Evolutionary conservation across 1,140 invertebrate genomes (phyloP), one percentile per base, ranked within the genome.

Genomic region (Bombus sylvicola): DNA sequence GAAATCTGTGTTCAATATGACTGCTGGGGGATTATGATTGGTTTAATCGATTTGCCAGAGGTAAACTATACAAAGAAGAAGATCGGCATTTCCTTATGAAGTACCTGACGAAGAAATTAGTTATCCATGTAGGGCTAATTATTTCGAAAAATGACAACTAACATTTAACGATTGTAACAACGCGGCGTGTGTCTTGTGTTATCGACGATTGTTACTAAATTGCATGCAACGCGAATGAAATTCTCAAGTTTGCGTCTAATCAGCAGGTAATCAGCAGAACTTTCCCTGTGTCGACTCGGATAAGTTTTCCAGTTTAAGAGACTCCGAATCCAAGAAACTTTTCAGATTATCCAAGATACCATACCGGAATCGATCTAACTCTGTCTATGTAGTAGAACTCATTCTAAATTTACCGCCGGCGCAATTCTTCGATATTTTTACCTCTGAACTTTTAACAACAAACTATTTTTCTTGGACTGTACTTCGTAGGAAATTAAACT

Each of bases 231-330:
- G 34, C 37, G 75, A 77, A 77, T 77, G 37, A 64, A 28, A 43
- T 78, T 62, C 31, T 43, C 75, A 66, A 66, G 75, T 78, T 78
- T 78, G 12, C 53, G 75, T 78, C 57, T 78, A 78, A 78, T 78
- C 75, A 78, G 75, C 59, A 37, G 39, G 75, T 78, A 78, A 78
- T 78, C 62, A 64, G 37, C 18, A 18, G 59, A 78, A 66, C 59
- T 62, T 77, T 31, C 37, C n/a, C 37, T 28, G 37, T 39, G 74
- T 76, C 74, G 59, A 66, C 75, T 43, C 57, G 57, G 57, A 78
- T 22, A 78, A 78, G 57, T 78, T 78, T 64, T 59, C 75, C 75
- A 22, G 59, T 64, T 64, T 78, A 78, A 62, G 75, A 77, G 37
- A 78, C 53, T 64, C 37, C 75, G 75, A 41, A 64, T 78, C 59